Percentiles rank a stretch among this genome's conserved stretches.
phyloP scores from a whole-genome alignment of 2,888 invertebrate species.

The Fragum fragum region DNA sequence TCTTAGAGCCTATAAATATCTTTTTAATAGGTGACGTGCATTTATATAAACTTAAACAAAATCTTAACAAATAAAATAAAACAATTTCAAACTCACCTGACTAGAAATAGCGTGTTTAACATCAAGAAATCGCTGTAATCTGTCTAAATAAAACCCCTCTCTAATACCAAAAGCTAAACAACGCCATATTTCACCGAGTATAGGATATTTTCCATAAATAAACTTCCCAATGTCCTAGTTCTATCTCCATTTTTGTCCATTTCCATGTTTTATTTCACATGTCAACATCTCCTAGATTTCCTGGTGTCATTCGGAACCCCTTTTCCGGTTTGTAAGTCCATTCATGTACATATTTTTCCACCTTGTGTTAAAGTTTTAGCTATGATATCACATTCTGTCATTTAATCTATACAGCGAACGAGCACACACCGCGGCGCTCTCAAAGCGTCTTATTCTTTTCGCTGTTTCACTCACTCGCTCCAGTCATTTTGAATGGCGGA shows the following conservation, averaged over 20 bases:
- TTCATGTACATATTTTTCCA: constrained; percentile 17
- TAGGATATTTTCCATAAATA: background rate
- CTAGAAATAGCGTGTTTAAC: background rate
- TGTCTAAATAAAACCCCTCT: constrained; percentile 10
- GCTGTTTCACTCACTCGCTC: constrained; percentile 30
- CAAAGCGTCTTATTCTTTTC: constrained; percentile 19
- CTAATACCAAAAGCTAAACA: constrained; percentile 5
- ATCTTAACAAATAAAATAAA: background rate
- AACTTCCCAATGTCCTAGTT: background rate
- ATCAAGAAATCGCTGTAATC: background rate
- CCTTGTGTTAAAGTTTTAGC: constrained; percentile 25
- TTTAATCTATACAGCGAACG: constrained; percentile 9
- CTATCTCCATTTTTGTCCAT: background rate
- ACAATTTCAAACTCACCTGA: background rate
- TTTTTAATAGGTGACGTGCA: no score
- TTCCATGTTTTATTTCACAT: background rate
- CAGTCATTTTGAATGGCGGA: constrained; percentile 51
- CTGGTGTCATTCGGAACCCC: constrained; percentile 21
- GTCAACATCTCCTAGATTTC: background rate
- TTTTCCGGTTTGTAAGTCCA: constrained; percentile 20
- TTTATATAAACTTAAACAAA: no score
- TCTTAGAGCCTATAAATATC: no score
- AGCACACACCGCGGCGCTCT: constrained; percentile 21
- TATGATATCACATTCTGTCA: constrained; percentile 30
- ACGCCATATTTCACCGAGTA: background rate